Evolutionary conservation across 2,113 vertebrate genomes (phyloP).

Genomic region (Crotophaga sulcirostris): DNA sequence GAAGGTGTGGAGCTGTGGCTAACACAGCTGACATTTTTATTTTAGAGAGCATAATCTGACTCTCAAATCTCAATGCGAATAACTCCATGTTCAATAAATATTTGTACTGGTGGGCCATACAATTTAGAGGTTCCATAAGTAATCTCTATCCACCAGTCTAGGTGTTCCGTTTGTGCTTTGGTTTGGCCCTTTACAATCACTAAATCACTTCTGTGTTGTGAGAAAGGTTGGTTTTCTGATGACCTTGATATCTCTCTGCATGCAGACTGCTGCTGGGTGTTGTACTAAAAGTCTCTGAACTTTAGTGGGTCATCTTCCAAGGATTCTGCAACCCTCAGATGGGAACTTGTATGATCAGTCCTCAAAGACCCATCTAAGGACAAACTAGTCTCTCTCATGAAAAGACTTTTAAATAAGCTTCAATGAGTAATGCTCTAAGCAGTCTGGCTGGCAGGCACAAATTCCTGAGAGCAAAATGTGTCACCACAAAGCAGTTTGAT

Average conservation of each 20-base stretch:
- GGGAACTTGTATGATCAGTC: not conserved
- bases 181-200: not conserved
- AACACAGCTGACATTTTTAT: not conserved
- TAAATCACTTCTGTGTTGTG: not conserved
- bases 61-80: not conserved
- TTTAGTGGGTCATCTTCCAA: not conserved
- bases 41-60: not conserved
- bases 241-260: not conserved
- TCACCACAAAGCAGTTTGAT: slow-evolving; percentile 16
- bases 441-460: slow-evolving; percentile 29
- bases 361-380: not conserved
- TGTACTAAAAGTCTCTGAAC: not conserved
- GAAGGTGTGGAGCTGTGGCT: not conserved
- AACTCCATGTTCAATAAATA: not conserved
- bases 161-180: not conserved
- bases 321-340: not conserved
- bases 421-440: not conserved
- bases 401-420: not conserved
- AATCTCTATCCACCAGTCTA: not conserved
- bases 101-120: not conserved
- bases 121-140: not conserved
- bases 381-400: not conserved
- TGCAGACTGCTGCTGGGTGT: not conserved
- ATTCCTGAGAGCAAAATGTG: slow-evolving; percentile 28
- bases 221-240: not conserved